phyloP scores from a whole-genome alignment of 1,140 invertebrate genomes.

The Lordiphosa stackelbergi region DNA sequence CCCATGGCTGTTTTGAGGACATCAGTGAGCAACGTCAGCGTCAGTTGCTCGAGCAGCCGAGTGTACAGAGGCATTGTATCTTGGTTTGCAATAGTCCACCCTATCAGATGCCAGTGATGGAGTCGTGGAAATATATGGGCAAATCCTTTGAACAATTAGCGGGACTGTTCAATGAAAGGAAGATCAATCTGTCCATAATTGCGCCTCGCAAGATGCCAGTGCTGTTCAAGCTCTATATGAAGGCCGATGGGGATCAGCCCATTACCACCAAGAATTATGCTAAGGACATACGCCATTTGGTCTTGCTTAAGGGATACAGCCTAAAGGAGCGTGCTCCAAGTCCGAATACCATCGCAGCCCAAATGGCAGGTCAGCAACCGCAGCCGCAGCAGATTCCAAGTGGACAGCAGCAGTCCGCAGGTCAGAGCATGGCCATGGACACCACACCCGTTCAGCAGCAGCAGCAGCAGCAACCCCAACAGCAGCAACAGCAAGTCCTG shows the following conservation, averaged over 20 bases:
- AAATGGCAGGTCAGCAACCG: constrained; percentile 46
- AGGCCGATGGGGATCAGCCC: constrained; percentile 89
- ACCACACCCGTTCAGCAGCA: constrained; percentile 45
- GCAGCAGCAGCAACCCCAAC: constrained; percentile 40
- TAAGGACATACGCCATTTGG: constrained; percentile 90
- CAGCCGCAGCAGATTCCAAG: constrained; percentile 31
- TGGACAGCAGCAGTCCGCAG: constrained; percentile 38
- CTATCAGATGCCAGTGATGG: constrained; percentile 90
- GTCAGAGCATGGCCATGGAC: constrained; percentile 43
- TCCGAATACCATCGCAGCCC: constrained; percentile 79
- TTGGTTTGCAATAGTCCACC: constrained; percentile 95
- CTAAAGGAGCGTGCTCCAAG: constrained; percentile 89
- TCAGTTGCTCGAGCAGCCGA: constrained; percentile 72
- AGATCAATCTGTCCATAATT: constrained; percentile 91
- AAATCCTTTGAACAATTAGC: constrained; percentile 87
- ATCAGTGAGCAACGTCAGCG: constrained; percentile 80
- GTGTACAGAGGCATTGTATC: constrained; percentile 87
- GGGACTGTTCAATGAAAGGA: constrained; percentile 84
- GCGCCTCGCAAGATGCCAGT: constrained; percentile 92
- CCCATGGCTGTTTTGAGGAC: constrained; percentile 85
- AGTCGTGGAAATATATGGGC: constrained; percentile 83
- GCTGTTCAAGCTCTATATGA: constrained; percentile 87
- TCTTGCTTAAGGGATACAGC: constrained; percentile 86
- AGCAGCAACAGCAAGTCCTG: constrained; percentile 52
- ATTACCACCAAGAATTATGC: constrained; percentile 93